Conservation (phyloP, 2,797 vertebrate species). For the Anguilla marmorata region DNA sequence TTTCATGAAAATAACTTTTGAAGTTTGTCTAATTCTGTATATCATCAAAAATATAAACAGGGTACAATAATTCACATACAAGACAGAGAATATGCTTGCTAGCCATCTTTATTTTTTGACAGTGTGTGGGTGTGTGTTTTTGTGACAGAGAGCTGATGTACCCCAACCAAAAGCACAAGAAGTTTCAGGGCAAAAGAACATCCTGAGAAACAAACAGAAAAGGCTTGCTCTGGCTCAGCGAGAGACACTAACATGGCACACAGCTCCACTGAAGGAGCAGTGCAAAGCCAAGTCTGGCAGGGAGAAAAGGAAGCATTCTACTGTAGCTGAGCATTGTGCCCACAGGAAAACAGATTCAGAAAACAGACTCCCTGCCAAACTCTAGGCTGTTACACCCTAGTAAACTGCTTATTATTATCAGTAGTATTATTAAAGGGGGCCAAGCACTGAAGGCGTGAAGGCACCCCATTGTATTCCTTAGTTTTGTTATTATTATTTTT, state of each 20-base stretch:
- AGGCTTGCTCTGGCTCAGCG: not conserved
- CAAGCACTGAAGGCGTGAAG: too few species aligned
- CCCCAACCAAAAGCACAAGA: not conserved
- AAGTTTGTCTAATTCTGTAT: not conserved
- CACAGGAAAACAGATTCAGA: constrained; percentile 13
- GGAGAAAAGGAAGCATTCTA: not conserved
- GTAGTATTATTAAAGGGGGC: too few species aligned
- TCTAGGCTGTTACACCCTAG: not conserved
- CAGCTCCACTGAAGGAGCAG: not conserved
- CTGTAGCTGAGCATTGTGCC: not conserved
- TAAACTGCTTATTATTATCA: not conserved
- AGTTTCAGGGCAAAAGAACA: not conserved
- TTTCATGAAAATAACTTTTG: not conserved
- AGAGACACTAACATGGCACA: not conserved
- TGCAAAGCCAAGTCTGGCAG: not conserved
- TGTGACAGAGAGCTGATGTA: not conserved
- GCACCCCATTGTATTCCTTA: too few species aligned
- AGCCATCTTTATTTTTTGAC: not conserved
- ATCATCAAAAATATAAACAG: not conserved
- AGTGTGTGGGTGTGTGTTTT: not conserved
- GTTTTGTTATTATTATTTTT: too few species aligned
- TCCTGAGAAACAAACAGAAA: constrained; percentile 6
- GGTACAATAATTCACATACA: not conserved
- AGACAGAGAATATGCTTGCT: not conserved
- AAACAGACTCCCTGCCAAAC: not conserved